Evolutionary conservation across 1,140 invertebrate species (phyloP), one percentile per base, ranked within the genome.

Genomic region (Mycetomoellerius zeteki): DNA sequence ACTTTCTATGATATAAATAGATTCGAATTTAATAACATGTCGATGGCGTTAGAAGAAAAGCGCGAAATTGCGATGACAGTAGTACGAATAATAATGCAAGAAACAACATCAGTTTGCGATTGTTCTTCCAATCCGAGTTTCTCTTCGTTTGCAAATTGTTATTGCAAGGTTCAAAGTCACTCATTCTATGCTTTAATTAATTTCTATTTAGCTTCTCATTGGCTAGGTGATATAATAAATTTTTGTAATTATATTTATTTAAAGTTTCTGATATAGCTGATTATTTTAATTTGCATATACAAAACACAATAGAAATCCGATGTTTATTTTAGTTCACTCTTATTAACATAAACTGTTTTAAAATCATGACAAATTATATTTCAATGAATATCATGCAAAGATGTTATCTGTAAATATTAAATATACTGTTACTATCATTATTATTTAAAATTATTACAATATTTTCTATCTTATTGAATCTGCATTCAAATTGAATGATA

Each of bases 311-410:
- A 37, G 33, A 37, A 37, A 37, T 37, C 7, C 7, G 33, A 37
- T 37, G 33, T 37, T 37, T 37, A 37, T 7, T n/a, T n/a, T n/a
- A 37, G 33, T 37, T 37, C 6, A 37, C 33, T 37, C 6, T 37
- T 37, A 37, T 37, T 37, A 37, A 37, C 33, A 37, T 37, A 71
- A 71, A 58, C 56, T 52, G 8, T 14, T 54, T 71, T 81, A 30
- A 56, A 81, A 71, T 71, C 19, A 58, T 69, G 33, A 81, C 47
- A 47, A 58, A 82, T n/a, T 71, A 12, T 58, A 33, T 58, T 71
- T 24, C 5, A 27, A 82, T 5, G 2, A 80, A 50, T 33, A 21
- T 64, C 12, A 52, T 27, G 4, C 19, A 64, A 14, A 50, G 12
- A 78, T 50, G n/a, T 19, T 37, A 37, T 37, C 33, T 37, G 19